Conservation (phyloP, 2,888 invertebrate species). For the Tipula confusa region DNA sequence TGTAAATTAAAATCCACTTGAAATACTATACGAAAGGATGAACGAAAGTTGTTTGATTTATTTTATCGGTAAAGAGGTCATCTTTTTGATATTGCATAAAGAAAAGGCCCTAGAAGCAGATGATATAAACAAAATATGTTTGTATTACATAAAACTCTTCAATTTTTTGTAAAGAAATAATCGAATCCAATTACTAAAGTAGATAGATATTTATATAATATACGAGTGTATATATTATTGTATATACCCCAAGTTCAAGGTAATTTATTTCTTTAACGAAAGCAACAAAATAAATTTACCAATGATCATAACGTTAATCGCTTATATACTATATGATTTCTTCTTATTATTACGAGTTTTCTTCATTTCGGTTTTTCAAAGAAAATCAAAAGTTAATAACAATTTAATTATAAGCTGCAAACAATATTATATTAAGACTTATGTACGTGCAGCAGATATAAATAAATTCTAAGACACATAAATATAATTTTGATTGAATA, state of each 20-base stretch:
- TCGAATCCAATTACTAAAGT: neutral
- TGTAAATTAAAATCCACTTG: neutral
- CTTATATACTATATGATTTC: neutral
- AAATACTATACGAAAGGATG: neutral
- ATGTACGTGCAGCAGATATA: neutral
- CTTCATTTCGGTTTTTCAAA: neutral
- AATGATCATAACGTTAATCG: neutral
- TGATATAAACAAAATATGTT: neutral
- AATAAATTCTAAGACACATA: neutral
- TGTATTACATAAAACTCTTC: neutral
- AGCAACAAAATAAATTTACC: neutral
- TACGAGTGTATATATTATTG: too few species aligned
- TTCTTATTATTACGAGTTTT: neutral
- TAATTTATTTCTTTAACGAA: neutral
- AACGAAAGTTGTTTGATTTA: slow-evolving; percentile 20
- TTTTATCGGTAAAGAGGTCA: neutral
- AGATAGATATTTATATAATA: neutral
- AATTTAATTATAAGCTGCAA: neutral
- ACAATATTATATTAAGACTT: too few species aligned
- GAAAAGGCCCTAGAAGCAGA: neutral
- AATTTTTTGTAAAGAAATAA: neutral
- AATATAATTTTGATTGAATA: neutral
- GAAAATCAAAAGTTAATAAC: neutral
- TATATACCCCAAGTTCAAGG: slow-evolving; percentile 4
- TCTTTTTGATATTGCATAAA: neutral